Evolutionary conservation across 2,797 vertebrate genomes (phyloP).

Genomic region (Scolopax bukidnonensis): DNA sequence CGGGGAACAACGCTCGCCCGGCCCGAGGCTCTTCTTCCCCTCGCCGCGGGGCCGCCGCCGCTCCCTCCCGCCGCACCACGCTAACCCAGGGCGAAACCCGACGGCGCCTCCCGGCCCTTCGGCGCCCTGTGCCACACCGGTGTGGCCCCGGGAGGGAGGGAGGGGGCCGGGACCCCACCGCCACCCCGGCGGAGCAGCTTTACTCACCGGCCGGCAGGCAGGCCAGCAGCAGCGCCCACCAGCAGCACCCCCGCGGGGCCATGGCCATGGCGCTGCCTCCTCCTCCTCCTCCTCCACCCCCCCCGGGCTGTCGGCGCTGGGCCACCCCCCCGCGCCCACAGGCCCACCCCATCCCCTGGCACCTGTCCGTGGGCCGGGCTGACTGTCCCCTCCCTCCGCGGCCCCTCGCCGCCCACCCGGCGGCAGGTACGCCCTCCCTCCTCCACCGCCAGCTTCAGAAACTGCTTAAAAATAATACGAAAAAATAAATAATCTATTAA

Average conservation of each 20-base stretch:
- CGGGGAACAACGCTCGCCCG: no score
- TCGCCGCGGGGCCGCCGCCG: background rate
- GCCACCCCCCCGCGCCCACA: background rate
- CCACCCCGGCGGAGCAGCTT: background rate
- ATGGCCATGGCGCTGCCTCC: slow-evolving; percentile 49
- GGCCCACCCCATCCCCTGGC: slow-evolving; percentile 53
- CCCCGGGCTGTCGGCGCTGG: background rate
- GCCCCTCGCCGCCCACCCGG: background rate
- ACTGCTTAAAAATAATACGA: background rate
- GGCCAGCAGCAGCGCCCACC: slow-evolving; percentile 54
- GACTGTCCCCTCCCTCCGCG: background rate
- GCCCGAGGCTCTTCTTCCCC: background rate
- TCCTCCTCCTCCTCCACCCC: background rate
- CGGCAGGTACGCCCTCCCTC: background rate
- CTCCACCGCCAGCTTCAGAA: background rate
- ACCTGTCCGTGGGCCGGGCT: slow-evolving; percentile 12
- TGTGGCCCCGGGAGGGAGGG: no score
- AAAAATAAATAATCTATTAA: no score
- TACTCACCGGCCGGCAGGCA: slow-evolving; percentile 77
- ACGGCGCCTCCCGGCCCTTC: background rate
- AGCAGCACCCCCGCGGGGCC: background rate
- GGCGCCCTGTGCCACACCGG: background rate
- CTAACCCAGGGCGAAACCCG: background rate
- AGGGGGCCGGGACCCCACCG: background rate
- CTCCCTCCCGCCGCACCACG: background rate